Evolutionary conservation across 2,113 vertebrate species (phyloP), one percentile per base, ranked within the genome.

Genomic region (Etheostoma cragini): DNA sequence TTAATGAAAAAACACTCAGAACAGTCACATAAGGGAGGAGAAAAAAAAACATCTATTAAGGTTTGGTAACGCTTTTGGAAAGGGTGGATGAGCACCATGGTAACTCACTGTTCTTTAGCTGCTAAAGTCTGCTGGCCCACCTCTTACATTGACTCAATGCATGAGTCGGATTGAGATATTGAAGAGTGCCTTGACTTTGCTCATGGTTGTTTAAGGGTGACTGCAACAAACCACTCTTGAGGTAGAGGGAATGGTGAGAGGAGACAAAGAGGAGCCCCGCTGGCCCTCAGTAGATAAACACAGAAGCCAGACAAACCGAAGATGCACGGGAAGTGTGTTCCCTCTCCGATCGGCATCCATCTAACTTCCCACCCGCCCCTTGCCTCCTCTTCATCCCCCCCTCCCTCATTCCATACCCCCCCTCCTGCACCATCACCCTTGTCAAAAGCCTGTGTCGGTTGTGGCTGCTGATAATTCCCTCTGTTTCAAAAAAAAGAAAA

Each of bases 1-100:
- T 95, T 93, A 93, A 94, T 94, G 91, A 85, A 91, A 90, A 83
- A 87, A 89, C 38, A 87, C 87, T 85, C 60, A 19, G 71, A 91
- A 93, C 78, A 82, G 63, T 50, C 77, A 30, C 49, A 73, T 61
- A 80, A 71, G 64, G 65, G 61, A 73, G 58, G 66, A 60, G 30
- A 0, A 4, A 47, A 71, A 75, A 70, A 76, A 58, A 80, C 78
- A 78, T 91, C 76, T 78, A 49, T 84, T 93, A 88, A 61, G 78
- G 81, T 91, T 91, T 81, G 83, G 86, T 83, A 83, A 64, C 85
- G 84, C 90, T 88, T 93, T 90, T 81, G 84, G 79, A 90, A 42
- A 78, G 19, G 75, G 72, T 68, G 74, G 91, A 90, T 91, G 88
- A 89, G 70, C 72, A 6, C 58, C 60, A 62, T 81, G 76, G 35